A percentile compares a stretch with the other conserved stretches of the same genome.
Evolutionary conservation across 2,113 vertebrate genomes (phyloP).

Genomic region (Tragelaphus imberbis): DNA sequence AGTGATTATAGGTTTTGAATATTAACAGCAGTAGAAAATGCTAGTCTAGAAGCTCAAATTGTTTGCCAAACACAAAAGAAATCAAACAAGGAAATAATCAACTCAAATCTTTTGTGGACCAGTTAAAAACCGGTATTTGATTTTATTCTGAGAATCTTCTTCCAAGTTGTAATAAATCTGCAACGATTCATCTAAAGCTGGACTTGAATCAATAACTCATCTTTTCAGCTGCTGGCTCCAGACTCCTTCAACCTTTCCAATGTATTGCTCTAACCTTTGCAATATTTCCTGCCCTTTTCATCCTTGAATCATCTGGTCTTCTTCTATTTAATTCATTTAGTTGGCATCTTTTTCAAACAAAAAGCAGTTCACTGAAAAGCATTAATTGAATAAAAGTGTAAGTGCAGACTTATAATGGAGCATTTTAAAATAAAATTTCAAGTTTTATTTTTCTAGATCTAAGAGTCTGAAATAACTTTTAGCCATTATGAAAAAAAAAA

Average conservation of each 20-base stretch:
- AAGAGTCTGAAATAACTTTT: constrained; percentile 49
- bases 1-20: constrained; percentile 33
- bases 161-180: constrained; percentile 31
- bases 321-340: constrained; percentile 32
- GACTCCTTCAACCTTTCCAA: constrained; percentile 40
- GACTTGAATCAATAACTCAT: constrained; percentile 54
- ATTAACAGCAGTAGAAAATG: constrained; percentile 15
- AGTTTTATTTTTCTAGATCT: not conserved
- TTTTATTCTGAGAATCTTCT: constrained; percentile 49
- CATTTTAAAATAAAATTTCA: constrained; percentile 7
- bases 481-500: not conserved
- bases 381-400: constrained; percentile 32
- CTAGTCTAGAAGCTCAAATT: constrained; percentile 25
- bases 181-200: constrained; percentile 37
- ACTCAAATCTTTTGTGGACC: constrained; percentile 35
- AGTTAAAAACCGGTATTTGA: constrained; percentile 11
- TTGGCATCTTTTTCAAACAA: constrained; percentile 28
- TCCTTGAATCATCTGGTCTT: constrained; percentile 27
- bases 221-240: constrained; percentile 32
- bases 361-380: not conserved
- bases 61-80: constrained; percentile 50
- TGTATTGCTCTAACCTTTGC: constrained; percentile 46
- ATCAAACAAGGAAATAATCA: constrained; percentile 42
- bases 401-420: not conserved
- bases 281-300: constrained; percentile 55